Evolutionary conservation across 2,888 invertebrate genomes (phyloP), one percentile per base, ranked within the genome.

Genomic region (Netelia inedita): DNA sequence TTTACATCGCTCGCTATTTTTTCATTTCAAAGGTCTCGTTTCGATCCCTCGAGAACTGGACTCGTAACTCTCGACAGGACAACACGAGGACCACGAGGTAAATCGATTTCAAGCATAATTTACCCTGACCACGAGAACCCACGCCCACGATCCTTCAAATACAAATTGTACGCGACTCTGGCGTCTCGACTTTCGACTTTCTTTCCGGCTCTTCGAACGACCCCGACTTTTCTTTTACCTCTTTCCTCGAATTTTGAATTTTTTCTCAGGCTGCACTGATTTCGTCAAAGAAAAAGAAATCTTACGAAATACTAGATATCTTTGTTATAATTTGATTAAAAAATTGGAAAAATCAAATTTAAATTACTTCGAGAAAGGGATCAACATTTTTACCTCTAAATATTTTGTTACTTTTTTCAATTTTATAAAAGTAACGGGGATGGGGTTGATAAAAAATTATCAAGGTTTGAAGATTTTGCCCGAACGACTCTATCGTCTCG

Each of bases 61-160:
- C 63, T 46, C 46, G 46, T 46, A 46, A 35, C 55, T n/a, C 68
- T 63, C 73, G 66, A 57, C 66, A 50, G 46, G 41, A 46, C 50
- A 59, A 61, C 75, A 35, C 57, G n/a, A 61, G 65, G 75, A 53
- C 82, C 23, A 79, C 63, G 28, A 55, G 61, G 57, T 11, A 85
- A 89, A 90, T 89, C 89, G 90, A 86, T 90, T 90, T 89, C 89
- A 89, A 88, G 88, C 88, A 75, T 87, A 87, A 90, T 90, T 91
- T 87, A 88, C 87, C 75, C 81, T 84, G 87, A 86, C 85, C 76
- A 82, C 78, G 68, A 82, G 81, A 55, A 50, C 50, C 57, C 61
- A 72, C 86, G 85, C 87, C 86, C 69, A 74, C 59, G 35, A 83
- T 69, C 53, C n/a, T 73, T 68, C 66, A 3, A 82, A 85, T 83